These are phyloP conservation scores for Euschistus heros DNA, from an alignment of 1,140 invertebrate genomes.

Conservation along the genomic window DNA sequence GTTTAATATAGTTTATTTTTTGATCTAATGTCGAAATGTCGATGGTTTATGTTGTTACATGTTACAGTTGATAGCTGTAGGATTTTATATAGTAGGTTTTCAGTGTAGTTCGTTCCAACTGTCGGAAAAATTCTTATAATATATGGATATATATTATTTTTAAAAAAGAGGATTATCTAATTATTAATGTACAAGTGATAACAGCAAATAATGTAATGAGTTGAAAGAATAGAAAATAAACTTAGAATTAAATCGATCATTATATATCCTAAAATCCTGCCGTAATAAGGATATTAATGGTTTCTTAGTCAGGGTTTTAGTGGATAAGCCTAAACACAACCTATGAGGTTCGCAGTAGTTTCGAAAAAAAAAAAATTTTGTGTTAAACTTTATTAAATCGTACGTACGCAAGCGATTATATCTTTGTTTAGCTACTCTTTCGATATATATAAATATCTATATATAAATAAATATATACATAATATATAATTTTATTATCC, in stretches of 20 bases:
- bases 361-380: neutral
- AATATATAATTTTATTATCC: conserved; percentile 1
- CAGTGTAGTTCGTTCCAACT: conserved; percentile 18
- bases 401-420: too few relatives aligned
- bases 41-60: conserved; percentile 24
- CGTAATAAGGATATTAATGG: conserved; percentile 19
- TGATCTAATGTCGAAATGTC: conserved; percentile 23
- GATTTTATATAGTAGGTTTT: conserved; percentile 11
- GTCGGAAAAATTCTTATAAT: conserved; percentile 6
- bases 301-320: conserved; percentile 26
- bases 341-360: conserved; percentile 24
- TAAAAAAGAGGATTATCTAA: neutral
- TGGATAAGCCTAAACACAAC: conserved; percentile 22
- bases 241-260: neutral
- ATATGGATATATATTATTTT: neutral
- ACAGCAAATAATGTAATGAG: neutral
- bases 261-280: conserved; percentile 21
- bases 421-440: conserved; percentile 3
- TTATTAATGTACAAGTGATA: conserved; percentile 14
- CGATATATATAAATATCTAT: too few relatives aligned
- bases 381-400: neutral
- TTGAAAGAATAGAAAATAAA: too few relatives aligned
- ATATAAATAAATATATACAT: too few relatives aligned
- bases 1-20: conserved; percentile 26
- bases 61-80: conserved; percentile 24